Conservation (phyloP, 2,113 vertebrate species). For the Gnathonemus echidnorhynchus region DNA sequence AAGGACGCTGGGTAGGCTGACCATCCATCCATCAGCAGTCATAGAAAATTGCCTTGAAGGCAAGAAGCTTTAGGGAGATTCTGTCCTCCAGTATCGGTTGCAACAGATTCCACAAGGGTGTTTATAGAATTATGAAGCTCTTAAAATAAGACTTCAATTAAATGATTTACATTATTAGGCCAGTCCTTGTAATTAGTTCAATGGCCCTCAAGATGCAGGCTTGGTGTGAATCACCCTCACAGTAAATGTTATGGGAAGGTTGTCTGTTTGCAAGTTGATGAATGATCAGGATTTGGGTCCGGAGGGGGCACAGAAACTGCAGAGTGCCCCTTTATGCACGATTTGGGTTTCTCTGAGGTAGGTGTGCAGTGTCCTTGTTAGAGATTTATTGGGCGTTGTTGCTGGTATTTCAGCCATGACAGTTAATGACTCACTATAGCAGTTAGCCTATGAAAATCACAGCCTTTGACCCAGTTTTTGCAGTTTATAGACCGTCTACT, state of each 20-base stretch:
- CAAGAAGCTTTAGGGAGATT: background rate
- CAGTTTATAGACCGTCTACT: background rate
- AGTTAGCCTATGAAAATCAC: background rate
- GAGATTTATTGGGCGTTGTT: background rate
- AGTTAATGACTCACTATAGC: background rate
- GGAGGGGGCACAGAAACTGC: background rate
- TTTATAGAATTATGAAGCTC: background rate
- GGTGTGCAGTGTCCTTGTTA: background rate
- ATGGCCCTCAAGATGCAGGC: background rate
- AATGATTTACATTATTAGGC: background rate
- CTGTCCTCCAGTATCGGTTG: background rate
- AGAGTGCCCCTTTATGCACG: background rate
- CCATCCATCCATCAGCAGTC: background rate
- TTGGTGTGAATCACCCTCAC: background rate
- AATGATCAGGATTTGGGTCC: background rate
- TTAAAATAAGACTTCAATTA: background rate
- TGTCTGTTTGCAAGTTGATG: background rate
- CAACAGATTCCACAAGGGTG: background rate
- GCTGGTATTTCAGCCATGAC: background rate
- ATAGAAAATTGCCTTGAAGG: background rate
- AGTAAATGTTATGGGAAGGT: background rate
- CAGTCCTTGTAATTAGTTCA: background rate
- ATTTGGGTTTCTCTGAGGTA: background rate
- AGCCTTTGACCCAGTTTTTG: background rate
- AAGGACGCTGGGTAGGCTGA: constrained; percentile 83